Evolutionary conservation across 2,888 invertebrate genomes (phyloP), one percentile per base, ranked within the genome.

Genomic region (Cheilosia vernalis): DNA sequence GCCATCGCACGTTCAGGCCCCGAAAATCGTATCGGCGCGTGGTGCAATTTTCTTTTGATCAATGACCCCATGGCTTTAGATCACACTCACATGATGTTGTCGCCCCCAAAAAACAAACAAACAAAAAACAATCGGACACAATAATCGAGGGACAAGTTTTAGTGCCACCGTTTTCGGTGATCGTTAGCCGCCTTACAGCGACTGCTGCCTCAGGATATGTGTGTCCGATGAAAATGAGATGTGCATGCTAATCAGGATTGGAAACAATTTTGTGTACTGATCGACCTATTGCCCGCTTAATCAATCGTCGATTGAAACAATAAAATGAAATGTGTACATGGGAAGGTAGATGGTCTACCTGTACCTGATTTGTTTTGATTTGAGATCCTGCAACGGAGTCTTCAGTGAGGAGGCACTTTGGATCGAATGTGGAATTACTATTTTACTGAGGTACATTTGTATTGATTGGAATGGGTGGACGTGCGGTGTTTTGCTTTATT

Each of bases 211-310:
- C 66, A 80, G 78, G 83, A 74, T 84, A 74, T 63, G 58, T 37
- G 53, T 69, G 58, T 79, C 63, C 47, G 64, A 27, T 24, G 56
- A 17, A 58, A 64, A 69, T 79, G 69, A 44, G 73, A 58, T 42
- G 63, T 69, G 84, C 51, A 84, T 84, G 78, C 64, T 84, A 84
- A 84, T 84, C 51, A 74, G 78, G 42, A 49, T 24, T 40, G 49
- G 33, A 19, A 51, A 42, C 17, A 30, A 63, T 49, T 10, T 13
- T 47, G 64, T 49, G 37, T 21, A 4, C 9, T 1, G 15, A 30
- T 30, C 30, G 66, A 21, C 44, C 13, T 6, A 7, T 30, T 58
- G 53, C 24, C 66, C 70, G 56, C 9, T 73, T 30, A 56, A 78
- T 74, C 63, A 69, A 84, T 84, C 66, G 73, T 64, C 40, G 4